A percentile compares a stretch with the other conserved stretches of the same genome.
These are phyloP conservation scores for Carollia perspicillata DNA, from an alignment of 2,113 vertebrate genomes.

Conservation along the genomic window DNA sequence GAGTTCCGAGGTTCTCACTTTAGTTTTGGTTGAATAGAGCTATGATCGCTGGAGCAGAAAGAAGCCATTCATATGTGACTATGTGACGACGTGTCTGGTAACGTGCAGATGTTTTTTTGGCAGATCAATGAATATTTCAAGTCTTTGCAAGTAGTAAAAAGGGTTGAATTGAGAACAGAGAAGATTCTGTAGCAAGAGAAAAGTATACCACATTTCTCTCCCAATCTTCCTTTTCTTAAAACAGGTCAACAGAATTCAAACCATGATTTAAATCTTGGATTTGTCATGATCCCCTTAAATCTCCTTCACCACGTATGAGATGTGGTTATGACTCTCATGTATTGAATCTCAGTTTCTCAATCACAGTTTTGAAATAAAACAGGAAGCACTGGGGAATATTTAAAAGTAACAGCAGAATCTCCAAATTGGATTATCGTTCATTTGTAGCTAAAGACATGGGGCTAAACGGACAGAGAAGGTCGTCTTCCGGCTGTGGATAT, in stretches of 20 bases:
- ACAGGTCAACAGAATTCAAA: neutral
- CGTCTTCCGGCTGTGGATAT: neutral
- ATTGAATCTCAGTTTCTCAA: neutral
- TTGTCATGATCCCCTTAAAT: neutral
- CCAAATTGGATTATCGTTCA: neutral
- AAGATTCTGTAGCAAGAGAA: neutral
- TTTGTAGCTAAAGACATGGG: neutral
- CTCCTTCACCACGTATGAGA: neutral
- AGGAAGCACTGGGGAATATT: neutral
- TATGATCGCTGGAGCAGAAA: conserved; percentile 46
- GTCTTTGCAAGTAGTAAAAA: conserved; percentile 38
- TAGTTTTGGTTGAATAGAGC: conserved; percentile 45
- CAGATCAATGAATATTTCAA: conserved; percentile 65
- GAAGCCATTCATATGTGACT: conserved; percentile 49
- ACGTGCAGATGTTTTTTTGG: conserved; percentile 48
- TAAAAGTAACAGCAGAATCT: neutral
- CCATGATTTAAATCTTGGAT: neutral
- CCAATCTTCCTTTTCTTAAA: conserved; percentile 3
- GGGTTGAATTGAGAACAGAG: conserved; percentile 19
- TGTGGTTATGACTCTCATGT: neutral
- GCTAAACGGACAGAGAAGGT: neutral
- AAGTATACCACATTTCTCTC: neutral
- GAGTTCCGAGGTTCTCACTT: conserved; percentile 34
- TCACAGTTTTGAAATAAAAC: neutral
- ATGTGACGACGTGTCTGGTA: conserved; percentile 28